These are phyloP conservation scores for Muschampia plurimacula DNA, from an alignment of 2,888 invertebrate species.

Conservation along the genomic window DNA sequence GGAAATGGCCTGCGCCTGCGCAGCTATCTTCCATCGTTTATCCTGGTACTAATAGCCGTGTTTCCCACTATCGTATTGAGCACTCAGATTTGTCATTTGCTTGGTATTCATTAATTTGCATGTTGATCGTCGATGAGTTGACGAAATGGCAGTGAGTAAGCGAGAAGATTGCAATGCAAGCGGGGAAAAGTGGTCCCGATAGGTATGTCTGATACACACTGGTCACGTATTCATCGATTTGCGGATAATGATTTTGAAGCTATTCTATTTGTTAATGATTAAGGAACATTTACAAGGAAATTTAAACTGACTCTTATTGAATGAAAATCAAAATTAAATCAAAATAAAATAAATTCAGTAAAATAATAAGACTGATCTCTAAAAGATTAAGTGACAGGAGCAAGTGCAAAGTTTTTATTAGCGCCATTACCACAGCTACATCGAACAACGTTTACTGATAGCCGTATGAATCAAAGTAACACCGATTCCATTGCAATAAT, in stretches of 20 bases:
- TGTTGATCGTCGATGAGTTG: slow-evolving; percentile 37
- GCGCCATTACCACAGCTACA: background rate
- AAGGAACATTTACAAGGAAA: too few species aligned
- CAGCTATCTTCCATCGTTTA: slow-evolving; percentile 33
- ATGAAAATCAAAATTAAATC: too few species aligned
- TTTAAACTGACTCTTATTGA: too few species aligned
- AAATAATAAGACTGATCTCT: background rate
- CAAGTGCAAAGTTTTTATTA: background rate
- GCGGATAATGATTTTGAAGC: background rate
- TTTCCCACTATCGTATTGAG: slow-evolving; percentile 33
- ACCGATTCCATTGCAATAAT: background rate
- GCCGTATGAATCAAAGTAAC: background rate
- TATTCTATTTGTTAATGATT: too few species aligned
- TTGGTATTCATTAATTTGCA: slow-evolving; percentile 35
- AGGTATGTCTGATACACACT: background rate
- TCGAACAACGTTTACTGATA: background rate
- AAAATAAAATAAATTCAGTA: background rate
- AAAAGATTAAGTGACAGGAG: background rate
- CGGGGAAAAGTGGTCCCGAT: slow-evolving; percentile 31
- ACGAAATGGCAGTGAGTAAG: slow-evolving; percentile 38
- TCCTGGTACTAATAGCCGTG: slow-evolving; percentile 38
- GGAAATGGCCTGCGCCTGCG: slow-evolving; percentile 35
- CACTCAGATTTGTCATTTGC: slow-evolving; percentile 37
- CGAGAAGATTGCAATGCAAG: slow-evolving; percentile 27
- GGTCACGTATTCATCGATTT: background rate